phyloP scores from a whole-genome alignment of 2,113 vertebrate genomes.

The Pterocles orientalis region DNA sequence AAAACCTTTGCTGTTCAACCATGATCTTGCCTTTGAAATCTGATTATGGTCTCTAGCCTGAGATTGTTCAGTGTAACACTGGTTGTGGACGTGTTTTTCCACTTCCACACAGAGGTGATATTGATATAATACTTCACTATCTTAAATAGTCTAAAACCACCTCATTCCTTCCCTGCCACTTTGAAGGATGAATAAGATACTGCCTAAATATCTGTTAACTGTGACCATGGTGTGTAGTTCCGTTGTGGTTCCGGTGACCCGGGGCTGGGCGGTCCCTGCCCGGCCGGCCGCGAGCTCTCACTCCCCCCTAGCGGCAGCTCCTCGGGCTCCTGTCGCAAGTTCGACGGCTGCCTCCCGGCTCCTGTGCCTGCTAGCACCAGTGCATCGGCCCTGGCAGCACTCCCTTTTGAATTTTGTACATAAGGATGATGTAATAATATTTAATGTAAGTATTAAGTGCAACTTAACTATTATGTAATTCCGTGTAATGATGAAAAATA shows the following conservation, averaged over 20 bases:
- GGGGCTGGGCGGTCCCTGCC: no score
- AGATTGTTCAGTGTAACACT: background rate
- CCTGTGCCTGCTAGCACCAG: background rate
- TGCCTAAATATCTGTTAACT: no score
- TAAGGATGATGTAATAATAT: background rate
- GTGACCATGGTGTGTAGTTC: accelerated
- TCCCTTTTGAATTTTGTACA: background rate
- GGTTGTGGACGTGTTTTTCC: background rate
- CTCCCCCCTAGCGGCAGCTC: no score
- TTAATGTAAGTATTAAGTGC: background rate
- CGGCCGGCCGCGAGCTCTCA: no score
- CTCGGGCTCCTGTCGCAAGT: accelerated
- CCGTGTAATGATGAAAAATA: background rate
- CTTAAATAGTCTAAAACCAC: background rate
- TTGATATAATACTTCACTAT: background rate
- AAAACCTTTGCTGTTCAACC: background rate
- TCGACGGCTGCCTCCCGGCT: no score
- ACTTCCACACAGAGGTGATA: background rate
- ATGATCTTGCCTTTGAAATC: background rate
- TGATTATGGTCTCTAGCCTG: background rate
- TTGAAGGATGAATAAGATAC: background rate
- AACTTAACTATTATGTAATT: background rate
- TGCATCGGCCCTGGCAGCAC: accelerated
- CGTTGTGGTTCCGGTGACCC: no score
- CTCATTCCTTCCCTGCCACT: background rate